Evolutionary conservation across 2,888 invertebrate species (phyloP).

Genomic region (Athripsodes cinereus): DNA sequence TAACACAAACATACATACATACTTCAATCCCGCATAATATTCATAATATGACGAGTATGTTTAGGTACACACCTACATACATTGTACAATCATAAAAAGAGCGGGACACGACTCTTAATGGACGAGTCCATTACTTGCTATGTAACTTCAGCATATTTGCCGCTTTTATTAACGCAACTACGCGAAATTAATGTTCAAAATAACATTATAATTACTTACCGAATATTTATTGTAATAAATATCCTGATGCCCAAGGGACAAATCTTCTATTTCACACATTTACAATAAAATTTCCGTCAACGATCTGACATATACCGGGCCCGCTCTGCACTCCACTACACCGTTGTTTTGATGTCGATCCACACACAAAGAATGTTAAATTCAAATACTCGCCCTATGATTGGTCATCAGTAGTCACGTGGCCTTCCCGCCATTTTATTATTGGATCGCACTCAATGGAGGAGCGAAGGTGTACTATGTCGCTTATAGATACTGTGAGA

Average conservation of each 20-base stretch:
- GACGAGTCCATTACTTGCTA: slow-evolving; percentile 25
- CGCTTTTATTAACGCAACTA: slow-evolving; percentile 18
- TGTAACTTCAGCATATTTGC: slow-evolving; percentile 20
- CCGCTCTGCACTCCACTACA: slow-evolving; percentile 44
- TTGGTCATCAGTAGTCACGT: slow-evolving; percentile 42
- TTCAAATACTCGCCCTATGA: slow-evolving; percentile 39
- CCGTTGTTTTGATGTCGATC: slow-evolving; percentile 42
- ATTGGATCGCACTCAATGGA: slow-evolving; percentile 40
- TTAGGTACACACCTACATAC: no score
- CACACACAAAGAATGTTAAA: slow-evolving; percentile 46
- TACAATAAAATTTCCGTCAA: slow-evolving; percentile 45
- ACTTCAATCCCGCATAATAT: no score
- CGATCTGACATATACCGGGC: slow-evolving; percentile 49
- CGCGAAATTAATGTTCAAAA: not conserved
- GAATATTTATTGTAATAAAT: slow-evolving; percentile 60
- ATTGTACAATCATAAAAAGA: slow-evolving; percentile 18
- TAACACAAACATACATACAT: no score
- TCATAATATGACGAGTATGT: no score
- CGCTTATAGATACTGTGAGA: no score
- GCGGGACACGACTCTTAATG: slow-evolving; percentile 24
- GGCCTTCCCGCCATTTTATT: slow-evolving; percentile 34
- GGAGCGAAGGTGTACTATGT: slow-evolving; percentile 24
- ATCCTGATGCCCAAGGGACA: slow-evolving; percentile 60
- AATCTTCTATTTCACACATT: slow-evolving; percentile 68
- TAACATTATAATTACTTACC: slow-evolving; percentile 49